Base-by-base conservation (phyloP, 2,797 vertebrate genomes). In the Oceanodroma leucorhoa region DNA sequence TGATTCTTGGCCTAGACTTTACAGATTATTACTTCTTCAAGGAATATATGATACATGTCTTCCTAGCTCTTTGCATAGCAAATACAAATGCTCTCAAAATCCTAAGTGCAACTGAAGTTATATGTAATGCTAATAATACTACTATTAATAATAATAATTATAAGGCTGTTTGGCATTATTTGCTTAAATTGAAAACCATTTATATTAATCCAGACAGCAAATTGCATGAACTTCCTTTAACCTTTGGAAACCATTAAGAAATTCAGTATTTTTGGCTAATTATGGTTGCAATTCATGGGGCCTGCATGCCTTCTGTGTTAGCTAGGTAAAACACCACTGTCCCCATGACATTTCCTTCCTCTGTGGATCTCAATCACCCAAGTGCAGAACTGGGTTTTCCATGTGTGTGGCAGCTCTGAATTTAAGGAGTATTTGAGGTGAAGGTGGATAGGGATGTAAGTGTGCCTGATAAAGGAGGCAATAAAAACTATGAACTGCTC, bases 191-290 rank as follows among this genome's bases (percentile, higher is more conserved):
- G 41, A 83, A 95, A 90, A 66, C 60, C 36, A 77, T 77, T 85
- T 78, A 53, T 93, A 84, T 84, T 73, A 84, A 93, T 87, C 41
- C 23, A 89, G 67, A 48, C 43, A 92, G 75, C 3, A 92, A 93
- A 92, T 48, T 89, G 58, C 60, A 82, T 87, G 78, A 95, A 96
- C 90, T 92, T 90, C 86, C 83, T 95, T 80, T 92, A 83, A 92
- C 86, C 80, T 96, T 66, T 89, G 67, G 53, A 89, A 93, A 53
- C 10, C 45, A 87, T 64, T 60, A 88, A 57, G 71, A 92, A 95
- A 84, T 70, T 77, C 73, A 34, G 73, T 57, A 36, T 14, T 92
- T 97, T 93, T 64, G 51, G 55, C 60, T 89, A 90, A 94, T 93
- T 79, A 57, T n/a, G 41, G 29, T 66, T 90, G 41, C 40, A 93